A percentile compares a stretch with the other conserved stretches of the same genome.
phyloP scores from a whole-genome alignment of 2,797 vertebrate species.

The Sebastes goodei region DNA sequence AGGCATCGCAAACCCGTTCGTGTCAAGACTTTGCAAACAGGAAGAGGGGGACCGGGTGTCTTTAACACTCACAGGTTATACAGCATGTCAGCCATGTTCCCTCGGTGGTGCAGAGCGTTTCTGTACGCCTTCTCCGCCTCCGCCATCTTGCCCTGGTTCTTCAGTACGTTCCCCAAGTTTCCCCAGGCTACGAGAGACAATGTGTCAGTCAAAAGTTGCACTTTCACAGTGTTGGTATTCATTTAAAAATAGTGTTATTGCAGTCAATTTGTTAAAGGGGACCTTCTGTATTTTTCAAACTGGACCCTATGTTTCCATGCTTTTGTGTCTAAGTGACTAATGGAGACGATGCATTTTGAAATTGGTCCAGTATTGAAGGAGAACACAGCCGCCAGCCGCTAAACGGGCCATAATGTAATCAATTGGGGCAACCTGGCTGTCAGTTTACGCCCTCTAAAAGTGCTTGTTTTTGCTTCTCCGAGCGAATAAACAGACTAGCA shows the following conservation, averaged over 20 bases:
- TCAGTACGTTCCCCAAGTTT: constrained; percentile 95
- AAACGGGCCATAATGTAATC: too few relatives aligned
- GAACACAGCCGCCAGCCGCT: too few relatives aligned
- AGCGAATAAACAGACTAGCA: too few relatives aligned
- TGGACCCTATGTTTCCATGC: too few relatives aligned
- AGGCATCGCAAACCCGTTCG: constrained; percentile 9
- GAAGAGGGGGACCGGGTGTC: constrained; percentile 43
- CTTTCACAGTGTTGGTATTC: not conserved
- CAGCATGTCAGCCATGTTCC: constrained; percentile 99
- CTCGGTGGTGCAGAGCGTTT: constrained; percentile 96
- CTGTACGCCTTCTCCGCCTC: constrained; percentile 97
- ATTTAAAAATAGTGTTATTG: not conserved
- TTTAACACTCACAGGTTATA: constrained; percentile 96
- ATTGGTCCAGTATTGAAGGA: too few relatives aligned
- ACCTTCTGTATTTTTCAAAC: too few relatives aligned
- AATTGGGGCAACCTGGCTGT: too few relatives aligned
- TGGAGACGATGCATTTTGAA: too few relatives aligned
- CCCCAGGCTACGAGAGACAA: constrained; percentile 88
- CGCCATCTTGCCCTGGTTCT: constrained; percentile 94
- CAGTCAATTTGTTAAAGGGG: not conserved
- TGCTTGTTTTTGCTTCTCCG: too few relatives aligned
- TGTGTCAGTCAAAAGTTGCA: constrained; percentile 33
- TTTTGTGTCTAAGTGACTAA: too few relatives aligned
- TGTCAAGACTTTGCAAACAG: constrained; percentile 30
- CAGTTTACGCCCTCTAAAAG: too few relatives aligned